Evolutionary conservation across 2,888 invertebrate genomes (phyloP), one percentile per base, ranked within the genome.

Genomic region (Leptinotarsa peninsularis): DNA sequence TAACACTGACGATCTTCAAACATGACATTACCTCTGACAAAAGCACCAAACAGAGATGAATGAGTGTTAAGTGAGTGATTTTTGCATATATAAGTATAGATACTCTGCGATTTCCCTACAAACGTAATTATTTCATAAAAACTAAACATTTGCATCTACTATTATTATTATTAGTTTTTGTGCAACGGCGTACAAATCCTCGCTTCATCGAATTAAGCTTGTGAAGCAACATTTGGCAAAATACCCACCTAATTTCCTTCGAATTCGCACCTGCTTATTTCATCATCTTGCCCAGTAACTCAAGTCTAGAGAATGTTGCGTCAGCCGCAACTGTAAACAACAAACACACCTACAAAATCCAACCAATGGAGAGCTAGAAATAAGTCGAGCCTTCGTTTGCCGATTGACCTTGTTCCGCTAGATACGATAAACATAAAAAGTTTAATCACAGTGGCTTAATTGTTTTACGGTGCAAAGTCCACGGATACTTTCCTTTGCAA

Each of bases 261-360:
- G 58, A 58, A 58, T 58, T 58, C 58, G 58, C 23, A 63, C 63
- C 63, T 63, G 63, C 0, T 43, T 15, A 33, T 63, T 43, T 63
- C 63, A 33, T 63, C 63, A 43, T 63, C 18, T 5, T 43, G 13
- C 43, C 63, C 13, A 43, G n/a, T 63, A 27, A n/a, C 63, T 10
- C 33, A 63, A 63, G 33, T 63, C 13, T n/a, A 33, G n/a, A 7
- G 33, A 15, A 5, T 63, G 63, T 63, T 63, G 63, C 63, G 43
- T 63, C 63, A 63, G 63, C 63, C n/a, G 5, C 27, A n/a, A 27
- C 27, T 15, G 21, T 17, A 43, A 63, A 43, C 15, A 63, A 63
- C 15, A 43, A 17, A 43, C 63, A 63, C n/a, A 63, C 63, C n/a
- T 27, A 33, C 17, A 43, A 43, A 43, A 43, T 3, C n/a, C 63